Conservation (phyloP, 23 tunicate species). For the Aplidium turbinatum region DNA sequence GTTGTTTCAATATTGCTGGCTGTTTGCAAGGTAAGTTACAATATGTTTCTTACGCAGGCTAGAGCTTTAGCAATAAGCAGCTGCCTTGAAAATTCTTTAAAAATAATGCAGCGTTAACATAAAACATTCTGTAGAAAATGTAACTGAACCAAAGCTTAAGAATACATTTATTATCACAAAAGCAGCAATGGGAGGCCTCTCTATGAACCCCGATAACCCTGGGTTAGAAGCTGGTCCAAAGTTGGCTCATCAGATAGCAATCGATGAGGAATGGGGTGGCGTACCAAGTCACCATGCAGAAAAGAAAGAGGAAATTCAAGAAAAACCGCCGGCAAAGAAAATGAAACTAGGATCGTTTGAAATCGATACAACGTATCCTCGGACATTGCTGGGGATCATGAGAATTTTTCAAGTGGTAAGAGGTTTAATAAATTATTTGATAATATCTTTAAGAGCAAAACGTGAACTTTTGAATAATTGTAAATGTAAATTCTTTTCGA, state of each 20-base stretch:
- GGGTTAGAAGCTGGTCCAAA: conserved; percentile 48
- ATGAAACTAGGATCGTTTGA: conserved; percentile 69
- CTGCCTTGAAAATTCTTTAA: too few species aligned
- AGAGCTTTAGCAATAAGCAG: too few species aligned
- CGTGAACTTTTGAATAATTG: not conserved
- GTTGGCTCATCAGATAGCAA: conserved; percentile 38
- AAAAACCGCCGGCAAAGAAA: conserved; percentile 37
- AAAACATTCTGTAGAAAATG: too few species aligned
- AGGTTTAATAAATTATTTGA: conserved; percentile 16
- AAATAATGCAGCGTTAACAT: too few species aligned
- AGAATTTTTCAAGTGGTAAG: conserved; percentile 84
- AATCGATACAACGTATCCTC: conserved; percentile 71
- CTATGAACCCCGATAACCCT: conserved; percentile 66
- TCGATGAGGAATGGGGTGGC: conserved; percentile 30
- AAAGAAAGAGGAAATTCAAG: conserved; percentile 20
- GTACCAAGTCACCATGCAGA: conserved; percentile 9
- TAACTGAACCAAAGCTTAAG: too few species aligned
- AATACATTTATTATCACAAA: too few species aligned
- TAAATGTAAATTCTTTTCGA: not conserved
- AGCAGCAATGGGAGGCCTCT: conserved; percentile 45
- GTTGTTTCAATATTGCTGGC: too few species aligned
- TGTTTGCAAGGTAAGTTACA: too few species aligned
- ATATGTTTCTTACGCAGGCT: too few species aligned
- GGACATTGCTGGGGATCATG: conserved; percentile 74
- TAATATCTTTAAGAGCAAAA: conserved; percentile 10